Conservation (phyloP, 2,888 invertebrate genomes). For the Oxyscelio sp. region DNA sequence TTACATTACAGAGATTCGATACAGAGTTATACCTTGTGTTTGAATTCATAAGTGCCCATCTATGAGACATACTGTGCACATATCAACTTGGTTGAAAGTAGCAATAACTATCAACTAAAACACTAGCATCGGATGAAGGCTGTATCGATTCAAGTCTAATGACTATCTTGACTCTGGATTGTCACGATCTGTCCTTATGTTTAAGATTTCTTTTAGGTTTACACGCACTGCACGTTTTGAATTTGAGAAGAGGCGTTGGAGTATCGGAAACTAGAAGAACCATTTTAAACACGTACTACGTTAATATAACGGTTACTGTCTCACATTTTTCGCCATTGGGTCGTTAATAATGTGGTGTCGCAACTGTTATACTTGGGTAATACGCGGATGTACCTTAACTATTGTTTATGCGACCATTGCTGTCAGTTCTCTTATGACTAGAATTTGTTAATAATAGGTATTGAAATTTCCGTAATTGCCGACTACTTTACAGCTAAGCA, state of each 20-base stretch:
- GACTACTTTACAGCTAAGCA: constrained; percentile 13
- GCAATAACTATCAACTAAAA: constrained; percentile 29
- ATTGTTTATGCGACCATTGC: not conserved
- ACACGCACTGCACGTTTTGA: constrained; percentile 46
- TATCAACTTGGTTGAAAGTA: constrained; percentile 17
- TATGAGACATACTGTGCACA: not conserved
- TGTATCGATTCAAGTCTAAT: constrained; percentile 4
- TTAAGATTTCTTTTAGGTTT: constrained; percentile 63
- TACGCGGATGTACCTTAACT: not conserved
- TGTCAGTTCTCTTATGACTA: not conserved
- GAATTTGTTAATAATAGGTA: constrained; percentile 54
- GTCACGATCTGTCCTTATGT: constrained; percentile 47
- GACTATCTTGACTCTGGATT: constrained; percentile 12
- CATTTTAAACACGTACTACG: constrained; percentile 23
- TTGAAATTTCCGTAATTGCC: constrained; percentile 40
- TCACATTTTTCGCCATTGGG: constrained; percentile 19
- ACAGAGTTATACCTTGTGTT: not conserved
- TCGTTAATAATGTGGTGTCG: constrained; percentile 1
- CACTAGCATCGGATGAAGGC: constrained; percentile 3
- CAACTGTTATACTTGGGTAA: not conserved
- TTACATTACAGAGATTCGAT: constrained; percentile 8
- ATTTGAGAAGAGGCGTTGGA: constrained; percentile 56
- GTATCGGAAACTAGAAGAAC: constrained; percentile 49
- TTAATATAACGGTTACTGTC: constrained; percentile 15
- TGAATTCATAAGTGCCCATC: not conserved